Evolutionary conservation across 1,140 invertebrate genomes (phyloP).

Genomic region (Leptinotarsa texana): DNA sequence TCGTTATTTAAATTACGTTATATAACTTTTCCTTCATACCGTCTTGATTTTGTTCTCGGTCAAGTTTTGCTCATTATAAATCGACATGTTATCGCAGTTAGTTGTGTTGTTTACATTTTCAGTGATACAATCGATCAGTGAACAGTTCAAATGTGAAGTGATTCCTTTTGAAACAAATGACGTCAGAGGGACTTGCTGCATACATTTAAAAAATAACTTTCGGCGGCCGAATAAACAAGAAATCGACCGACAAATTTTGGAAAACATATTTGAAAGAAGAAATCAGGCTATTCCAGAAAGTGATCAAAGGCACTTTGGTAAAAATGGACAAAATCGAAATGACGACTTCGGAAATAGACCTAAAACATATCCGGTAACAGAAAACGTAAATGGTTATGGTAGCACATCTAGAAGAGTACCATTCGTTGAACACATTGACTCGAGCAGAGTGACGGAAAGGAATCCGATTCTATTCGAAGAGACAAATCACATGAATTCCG

Average conservation of each 20-base stretch:
- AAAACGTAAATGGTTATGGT: neutral
- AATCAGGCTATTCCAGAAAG: neutral
- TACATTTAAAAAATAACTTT: neutral
- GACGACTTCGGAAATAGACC: neutral
- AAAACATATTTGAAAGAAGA: neutral
- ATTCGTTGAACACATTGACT: too few relatives aligned
- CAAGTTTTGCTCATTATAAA: constrained; percentile 4
- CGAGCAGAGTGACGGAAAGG: too few relatives aligned
- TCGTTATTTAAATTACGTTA: neutral
- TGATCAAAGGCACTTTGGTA: too few relatives aligned
- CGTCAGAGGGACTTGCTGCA: neutral
- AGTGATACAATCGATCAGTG: neutral
- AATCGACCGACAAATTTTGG: neutral
- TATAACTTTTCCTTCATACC: neutral
- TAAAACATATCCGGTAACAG: neutral
- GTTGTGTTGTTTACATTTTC: constrained; percentile 2
- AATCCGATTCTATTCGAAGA: too few relatives aligned
- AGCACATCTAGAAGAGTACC: neutral
- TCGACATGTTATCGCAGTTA: neutral
- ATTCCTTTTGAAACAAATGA: constrained; percentile 9
- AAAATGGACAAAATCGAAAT: too few relatives aligned
- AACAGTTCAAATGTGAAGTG: constrained; percentile 3
- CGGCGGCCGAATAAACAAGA: neutral
- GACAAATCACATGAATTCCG: too few relatives aligned
- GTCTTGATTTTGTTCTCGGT: neutral